Base-by-base conservation (phyloP, 2,113 vertebrate genomes). In the Pelmatolapia mariae region DNA sequence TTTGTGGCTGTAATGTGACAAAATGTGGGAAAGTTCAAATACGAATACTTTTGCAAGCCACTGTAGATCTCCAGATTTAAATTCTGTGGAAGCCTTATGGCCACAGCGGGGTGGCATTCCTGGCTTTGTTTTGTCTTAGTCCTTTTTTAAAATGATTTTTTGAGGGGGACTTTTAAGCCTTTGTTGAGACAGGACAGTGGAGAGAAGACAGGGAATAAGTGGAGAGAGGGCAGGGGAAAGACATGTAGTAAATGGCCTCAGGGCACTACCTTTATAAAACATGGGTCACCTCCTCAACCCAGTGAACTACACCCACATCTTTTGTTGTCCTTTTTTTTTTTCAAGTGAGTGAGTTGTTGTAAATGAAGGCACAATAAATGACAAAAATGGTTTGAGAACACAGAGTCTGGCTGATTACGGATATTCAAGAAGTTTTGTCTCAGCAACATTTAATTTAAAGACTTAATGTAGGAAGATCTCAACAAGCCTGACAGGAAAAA, bases 261-360 rank as follows among this genome's bases (percentile, higher is more conserved):
- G 57, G 57, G 57, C 16, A 61, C 8, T 61, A 61, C 26, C 57
- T 1, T 18, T 61, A 68, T 13, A 22, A 12, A 22, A 68, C 11
- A 40, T 1, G 36, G 19, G 63, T 43, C 36, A 1, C 36, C 36
- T 15, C 11, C 63, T 15, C 66, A 71, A 71, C 36, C 66, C 3
- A 1, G 36, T 16, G 66, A 40, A 9, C n/a, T 4, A 71, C 12
- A 43, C 38, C 2, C 0, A 1, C 36, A 24, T 16, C 5, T 9
- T 43, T 24, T 24, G 8, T 33, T 2, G 16, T 10, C 16, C 5
- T 29, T 29, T 59, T 71, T 8, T 22, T 5, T n/a, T 3, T 13
- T 4, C 33, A 22, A 36, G 6, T 8, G 63, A 38, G 38, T 43
- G 11, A 43, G 4, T 73, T 61, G 57, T 45, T 73, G 15, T 45